phyloP scores from a whole-genome alignment of 1,140 invertebrate species.

The Rhysida immarginata region DNA sequence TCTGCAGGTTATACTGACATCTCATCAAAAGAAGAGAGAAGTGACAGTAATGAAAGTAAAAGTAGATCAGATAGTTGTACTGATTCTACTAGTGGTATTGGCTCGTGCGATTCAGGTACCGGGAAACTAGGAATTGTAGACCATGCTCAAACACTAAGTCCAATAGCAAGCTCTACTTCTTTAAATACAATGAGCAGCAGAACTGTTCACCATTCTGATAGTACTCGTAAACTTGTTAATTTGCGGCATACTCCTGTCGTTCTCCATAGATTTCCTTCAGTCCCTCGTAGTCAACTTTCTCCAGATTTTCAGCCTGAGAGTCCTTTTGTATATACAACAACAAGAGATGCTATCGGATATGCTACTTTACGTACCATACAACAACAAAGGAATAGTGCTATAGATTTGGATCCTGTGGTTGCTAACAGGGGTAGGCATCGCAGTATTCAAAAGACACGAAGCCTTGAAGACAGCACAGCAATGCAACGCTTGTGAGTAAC shows the following conservation, averaged over 20 bases:
- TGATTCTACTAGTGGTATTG: slow-evolving; percentile 59
- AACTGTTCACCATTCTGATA: slow-evolving; percentile 23
- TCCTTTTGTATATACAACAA: slow-evolving; percentile 19
- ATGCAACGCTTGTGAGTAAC: not conserved
- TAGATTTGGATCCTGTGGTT: slow-evolving; percentile 7
- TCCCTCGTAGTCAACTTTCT: slow-evolving; percentile 6
- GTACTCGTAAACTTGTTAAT: slow-evolving; percentile 22
- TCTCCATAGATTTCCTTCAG: not conserved
- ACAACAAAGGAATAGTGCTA: slow-evolving; percentile 33
- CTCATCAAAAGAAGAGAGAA: slow-evolving; percentile 11
- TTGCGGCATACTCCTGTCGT: slow-evolving; percentile 25
- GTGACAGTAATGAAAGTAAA: slow-evolving; percentile 27
- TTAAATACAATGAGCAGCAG: slow-evolving; percentile 15
- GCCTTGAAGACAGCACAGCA: slow-evolving; percentile 8
- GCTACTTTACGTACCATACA: slow-evolving; percentile 57
- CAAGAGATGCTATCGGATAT: slow-evolving; percentile 48
- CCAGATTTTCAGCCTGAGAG: slow-evolving; percentile 11
- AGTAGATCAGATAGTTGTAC: slow-evolving; percentile 38
- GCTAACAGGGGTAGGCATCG: not conserved
- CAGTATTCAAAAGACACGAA: slow-evolving; percentile 12
- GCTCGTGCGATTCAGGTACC: slow-evolving; percentile 54
- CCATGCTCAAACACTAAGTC: slow-evolving; percentile 51
- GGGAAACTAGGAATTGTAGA: slow-evolving; percentile 21
- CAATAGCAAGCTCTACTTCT: slow-evolving; percentile 52
- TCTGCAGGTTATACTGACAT: not conserved